A percentile compares a stretch with the other conserved stretches of the same genome.
Conservation (phyloP, 2,113 vertebrate genomes). For the Passer domesticus region DNA sequence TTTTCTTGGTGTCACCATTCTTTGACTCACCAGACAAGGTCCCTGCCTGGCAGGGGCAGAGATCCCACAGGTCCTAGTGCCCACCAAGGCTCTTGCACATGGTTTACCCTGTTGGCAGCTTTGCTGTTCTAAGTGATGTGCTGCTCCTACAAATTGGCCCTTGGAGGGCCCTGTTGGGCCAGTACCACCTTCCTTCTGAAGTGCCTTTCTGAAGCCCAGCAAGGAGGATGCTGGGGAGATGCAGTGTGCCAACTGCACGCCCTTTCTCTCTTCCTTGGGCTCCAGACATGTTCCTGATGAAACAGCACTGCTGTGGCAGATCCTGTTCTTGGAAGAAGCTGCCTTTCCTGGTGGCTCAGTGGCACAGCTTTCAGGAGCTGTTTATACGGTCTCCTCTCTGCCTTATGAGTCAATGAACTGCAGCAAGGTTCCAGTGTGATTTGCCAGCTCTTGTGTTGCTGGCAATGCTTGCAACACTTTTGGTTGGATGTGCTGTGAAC, state of each 20-base stretch:
- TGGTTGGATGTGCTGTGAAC: neutral
- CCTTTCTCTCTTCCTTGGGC: neutral
- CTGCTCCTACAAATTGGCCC: neutral
- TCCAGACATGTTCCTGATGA: neutral
- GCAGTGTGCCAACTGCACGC: neutral
- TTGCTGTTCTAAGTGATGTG: accelerated
- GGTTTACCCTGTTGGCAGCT: accelerated
- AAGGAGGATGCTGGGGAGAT: neutral
- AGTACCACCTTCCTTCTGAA: neutral
- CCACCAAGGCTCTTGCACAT: accelerated
- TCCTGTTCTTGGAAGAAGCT: neutral
- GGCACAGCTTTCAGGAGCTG: neutral
- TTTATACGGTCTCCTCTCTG: neutral
- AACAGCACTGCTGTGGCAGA: neutral
- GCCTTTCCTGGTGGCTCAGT: neutral
- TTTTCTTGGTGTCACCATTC: accelerated
- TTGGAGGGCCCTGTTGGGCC: too few species aligned
- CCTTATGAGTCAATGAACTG: neutral
- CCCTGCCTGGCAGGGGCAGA: neutral
- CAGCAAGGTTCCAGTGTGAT: neutral
- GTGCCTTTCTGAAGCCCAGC: accelerated
- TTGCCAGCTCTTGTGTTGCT: slow-evolving; percentile 9
- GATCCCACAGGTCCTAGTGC: accelerated
- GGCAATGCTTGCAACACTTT: neutral
- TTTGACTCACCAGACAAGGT: accelerated